These are phyloP conservation scores for Cantharis lateralis DNA, from an alignment of 2,888 invertebrate genomes.

Conservation along the genomic window DNA sequence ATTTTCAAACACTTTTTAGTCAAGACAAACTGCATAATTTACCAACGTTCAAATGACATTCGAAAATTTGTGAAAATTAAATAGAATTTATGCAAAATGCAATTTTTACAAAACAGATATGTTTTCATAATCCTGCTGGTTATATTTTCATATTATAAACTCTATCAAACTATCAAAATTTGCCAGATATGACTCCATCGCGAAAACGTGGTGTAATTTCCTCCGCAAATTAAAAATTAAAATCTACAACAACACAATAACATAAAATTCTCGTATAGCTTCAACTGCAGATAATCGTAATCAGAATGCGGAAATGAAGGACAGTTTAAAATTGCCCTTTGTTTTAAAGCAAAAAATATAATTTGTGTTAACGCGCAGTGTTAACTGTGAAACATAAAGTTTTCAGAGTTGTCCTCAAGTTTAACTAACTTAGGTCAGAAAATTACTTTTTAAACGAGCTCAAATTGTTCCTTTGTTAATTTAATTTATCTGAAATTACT, in stretches of 20 bases:
- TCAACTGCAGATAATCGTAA: slow-evolving; percentile 18
- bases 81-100: not conserved
- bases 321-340: slow-evolving; percentile 19
- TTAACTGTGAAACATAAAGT: slow-evolving; percentile 10
- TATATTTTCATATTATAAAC: not conserved
- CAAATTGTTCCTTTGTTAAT: slow-evolving; percentile 20
- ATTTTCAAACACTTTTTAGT: not conserved
- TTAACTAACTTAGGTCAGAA: slow-evolving; percentile 20
- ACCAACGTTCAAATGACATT: not conserved
- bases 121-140: no score
- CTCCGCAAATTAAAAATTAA: not conserved
- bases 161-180: not conserved
- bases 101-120: not conserved
- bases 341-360: slow-evolving; percentile 8
- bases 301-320: slow-evolving; percentile 20
- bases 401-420: slow-evolving; percentile 10
- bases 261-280: not conserved
- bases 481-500: slow-evolving; percentile 11
- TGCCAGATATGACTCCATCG: not conserved
- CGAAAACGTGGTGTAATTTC: not conserved
- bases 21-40: not conserved
- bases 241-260: not conserved
- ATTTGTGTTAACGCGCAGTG: slow-evolving; percentile 2
- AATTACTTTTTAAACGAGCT: slow-evolving; percentile 19
- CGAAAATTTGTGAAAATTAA: not conserved